A percentile compares a stretch with the other conserved stretches of the same genome.
Evolutionary conservation across 2,113 vertebrate species (phyloP).

Genomic region (Melanerpes formicivorus): DNA sequence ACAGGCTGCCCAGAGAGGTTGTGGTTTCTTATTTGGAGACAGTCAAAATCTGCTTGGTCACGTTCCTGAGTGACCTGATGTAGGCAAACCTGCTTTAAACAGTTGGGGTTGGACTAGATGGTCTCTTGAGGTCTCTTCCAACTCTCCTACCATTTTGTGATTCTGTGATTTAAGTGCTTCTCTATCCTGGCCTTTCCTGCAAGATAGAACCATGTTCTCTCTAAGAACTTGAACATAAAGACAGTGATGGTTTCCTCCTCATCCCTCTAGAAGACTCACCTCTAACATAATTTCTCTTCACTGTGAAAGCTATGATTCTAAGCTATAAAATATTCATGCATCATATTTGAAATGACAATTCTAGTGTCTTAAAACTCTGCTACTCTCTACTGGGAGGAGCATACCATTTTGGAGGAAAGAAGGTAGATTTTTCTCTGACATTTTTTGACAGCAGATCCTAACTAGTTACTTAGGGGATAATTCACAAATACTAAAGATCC

Average conservation of each 20-base stretch:
- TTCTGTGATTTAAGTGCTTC: background rate
- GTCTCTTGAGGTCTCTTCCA: too few relatives aligned
- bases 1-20: too few relatives aligned
- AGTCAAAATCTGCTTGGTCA: too few relatives aligned
- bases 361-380: background rate
- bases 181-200: background rate
- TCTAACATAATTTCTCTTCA: background rate
- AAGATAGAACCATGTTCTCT: background rate
- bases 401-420: background rate
- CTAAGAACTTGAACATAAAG: background rate
- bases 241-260: background rate
- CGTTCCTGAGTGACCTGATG: too few relatives aligned
- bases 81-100: too few relatives aligned
- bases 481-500: background rate
- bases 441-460: background rate
- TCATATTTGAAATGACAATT: background rate
- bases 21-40: too few relatives aligned
- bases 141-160: too few relatives aligned
- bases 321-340: background rate
- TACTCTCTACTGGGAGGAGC: background rate
- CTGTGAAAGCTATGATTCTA: background rate
- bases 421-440: background rate
- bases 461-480: background rate
- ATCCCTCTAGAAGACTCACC: background rate
- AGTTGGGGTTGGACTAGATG: too few relatives aligned